Percentiles rank a stretch among this genome's conserved stretches.
Conservation (phyloP, 2,888 invertebrate species). For the Trachelus stipa region DNA sequence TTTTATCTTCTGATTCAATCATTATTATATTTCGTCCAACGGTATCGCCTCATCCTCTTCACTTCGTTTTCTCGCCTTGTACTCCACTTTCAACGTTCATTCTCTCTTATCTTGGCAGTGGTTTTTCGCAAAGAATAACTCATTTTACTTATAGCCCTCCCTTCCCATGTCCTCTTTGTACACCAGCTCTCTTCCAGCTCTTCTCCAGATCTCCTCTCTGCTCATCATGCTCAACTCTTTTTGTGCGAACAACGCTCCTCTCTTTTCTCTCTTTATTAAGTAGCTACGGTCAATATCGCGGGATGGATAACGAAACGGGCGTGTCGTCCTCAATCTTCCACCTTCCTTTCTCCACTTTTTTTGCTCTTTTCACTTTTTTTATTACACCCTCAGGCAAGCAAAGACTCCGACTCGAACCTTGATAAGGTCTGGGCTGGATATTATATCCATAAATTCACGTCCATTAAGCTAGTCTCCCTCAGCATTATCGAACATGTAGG, state of each 20-base stretch:
- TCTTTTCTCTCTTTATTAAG: background rate
- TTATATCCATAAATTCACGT: background rate
- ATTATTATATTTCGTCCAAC: conserved; percentile 21
- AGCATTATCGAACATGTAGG: background rate
- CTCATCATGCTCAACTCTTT: background rate
- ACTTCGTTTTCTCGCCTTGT: background rate
- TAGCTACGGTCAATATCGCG: conserved; percentile 1
- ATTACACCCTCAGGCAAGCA: background rate
- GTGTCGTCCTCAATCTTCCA: conserved; percentile 1
- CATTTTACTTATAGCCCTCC: conserved; percentile 21
- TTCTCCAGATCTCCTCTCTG: background rate
- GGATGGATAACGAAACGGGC: background rate
- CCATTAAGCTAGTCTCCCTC: background rate
- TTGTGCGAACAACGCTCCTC: background rate
- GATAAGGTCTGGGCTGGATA: background rate
- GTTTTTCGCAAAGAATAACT: conserved; percentile 27
- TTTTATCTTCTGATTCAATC: conserved; percentile 27
- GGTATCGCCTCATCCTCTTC: no score
- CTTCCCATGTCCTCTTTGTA: conserved; percentile 8
- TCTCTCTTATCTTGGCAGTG: conserved; percentile 12
- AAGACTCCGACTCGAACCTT: background rate
- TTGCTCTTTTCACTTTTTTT: background rate
- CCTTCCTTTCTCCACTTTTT: background rate
- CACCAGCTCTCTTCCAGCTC: background rate
- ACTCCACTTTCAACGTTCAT: background rate